Evolutionary conservation across 2,888 invertebrate species (phyloP).

Genomic region (Ceraclea dissimilis): DNA sequence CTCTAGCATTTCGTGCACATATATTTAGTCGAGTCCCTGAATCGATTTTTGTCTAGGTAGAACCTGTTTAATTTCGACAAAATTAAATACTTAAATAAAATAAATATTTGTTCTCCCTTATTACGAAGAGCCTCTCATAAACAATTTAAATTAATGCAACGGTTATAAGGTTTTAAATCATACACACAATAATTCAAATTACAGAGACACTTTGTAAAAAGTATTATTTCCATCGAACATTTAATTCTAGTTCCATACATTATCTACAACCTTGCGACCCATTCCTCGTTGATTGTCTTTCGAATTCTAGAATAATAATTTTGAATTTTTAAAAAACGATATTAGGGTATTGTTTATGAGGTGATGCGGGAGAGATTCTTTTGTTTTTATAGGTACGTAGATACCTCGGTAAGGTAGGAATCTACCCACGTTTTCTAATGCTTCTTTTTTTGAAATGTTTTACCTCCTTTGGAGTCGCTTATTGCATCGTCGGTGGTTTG

Average conservation of each 20-base stretch:
- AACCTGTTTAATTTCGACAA: too few relatives aligned
- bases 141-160: not conserved
- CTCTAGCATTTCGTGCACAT: too few relatives aligned
- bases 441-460: too few relatives aligned
- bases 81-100: too few relatives aligned
- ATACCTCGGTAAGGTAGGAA: too few relatives aligned
- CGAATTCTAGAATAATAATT: not conserved
- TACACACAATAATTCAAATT: not conserved
- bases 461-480: too few relatives aligned
- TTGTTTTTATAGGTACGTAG: too few relatives aligned
- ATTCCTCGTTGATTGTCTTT: not conserved
- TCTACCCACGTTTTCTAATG: too few relatives aligned
- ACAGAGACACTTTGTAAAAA: not conserved
- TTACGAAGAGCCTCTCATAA: not conserved
- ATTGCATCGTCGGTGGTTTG: too few relatives aligned
- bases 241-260: not conserved
- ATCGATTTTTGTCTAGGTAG: too few relatives aligned
- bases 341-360: conserved; percentile 19
- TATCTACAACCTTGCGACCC: not conserved
- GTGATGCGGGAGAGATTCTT: conserved; percentile 21
- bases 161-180: not conserved
- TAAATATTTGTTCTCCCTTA: not conserved
- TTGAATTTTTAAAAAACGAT: not conserved
- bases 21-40: too few relatives aligned
- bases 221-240: not conserved